phyloP scores from a whole-genome alignment of 2,113 vertebrate genomes.

The Eublepharis macularius region DNA sequence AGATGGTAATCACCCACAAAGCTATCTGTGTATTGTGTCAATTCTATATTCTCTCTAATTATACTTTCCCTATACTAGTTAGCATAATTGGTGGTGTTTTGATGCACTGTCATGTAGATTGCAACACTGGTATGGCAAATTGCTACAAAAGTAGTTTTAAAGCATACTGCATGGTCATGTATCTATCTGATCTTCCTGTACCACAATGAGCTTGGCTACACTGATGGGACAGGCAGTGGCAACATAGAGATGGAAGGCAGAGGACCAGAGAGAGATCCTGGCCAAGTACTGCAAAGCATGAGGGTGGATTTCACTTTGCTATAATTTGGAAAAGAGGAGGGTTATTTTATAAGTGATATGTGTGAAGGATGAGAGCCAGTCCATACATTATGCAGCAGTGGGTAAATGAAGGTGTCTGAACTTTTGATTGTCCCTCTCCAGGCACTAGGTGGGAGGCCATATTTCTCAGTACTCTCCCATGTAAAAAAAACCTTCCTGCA shows the following conservation, averaged over 20 bases:
- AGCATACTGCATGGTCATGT: neutral
- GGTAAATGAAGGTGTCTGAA: neutral
- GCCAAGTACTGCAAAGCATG: neutral
- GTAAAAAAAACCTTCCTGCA: neutral
- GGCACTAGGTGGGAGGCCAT: neutral
- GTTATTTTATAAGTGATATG: neutral
- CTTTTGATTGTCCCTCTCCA: neutral
- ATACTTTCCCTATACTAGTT: constrained; percentile 60
- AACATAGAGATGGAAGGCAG: constrained; percentile 34
- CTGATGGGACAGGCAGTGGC: constrained; percentile 20
- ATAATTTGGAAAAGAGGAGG: neutral
- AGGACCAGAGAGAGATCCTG: neutral
- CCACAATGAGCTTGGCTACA: neutral
- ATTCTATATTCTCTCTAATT: constrained; percentile 60
- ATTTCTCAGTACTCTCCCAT: neutral
- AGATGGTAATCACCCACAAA: constrained; percentile 68
- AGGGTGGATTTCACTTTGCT: neutral
- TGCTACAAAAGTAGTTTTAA: constrained; percentile 50
- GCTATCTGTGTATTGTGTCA: constrained; percentile 64
- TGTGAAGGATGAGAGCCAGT: neutral
- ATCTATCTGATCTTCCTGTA: neutral
- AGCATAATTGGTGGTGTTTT: constrained; percentile 65
- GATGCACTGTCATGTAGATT: constrained; percentile 48
- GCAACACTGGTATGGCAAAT: constrained; percentile 46
- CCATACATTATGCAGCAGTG: neutral